Base-by-base conservation (phyloP, 2,888 invertebrate species). In the Erebia epiphron region DNA sequence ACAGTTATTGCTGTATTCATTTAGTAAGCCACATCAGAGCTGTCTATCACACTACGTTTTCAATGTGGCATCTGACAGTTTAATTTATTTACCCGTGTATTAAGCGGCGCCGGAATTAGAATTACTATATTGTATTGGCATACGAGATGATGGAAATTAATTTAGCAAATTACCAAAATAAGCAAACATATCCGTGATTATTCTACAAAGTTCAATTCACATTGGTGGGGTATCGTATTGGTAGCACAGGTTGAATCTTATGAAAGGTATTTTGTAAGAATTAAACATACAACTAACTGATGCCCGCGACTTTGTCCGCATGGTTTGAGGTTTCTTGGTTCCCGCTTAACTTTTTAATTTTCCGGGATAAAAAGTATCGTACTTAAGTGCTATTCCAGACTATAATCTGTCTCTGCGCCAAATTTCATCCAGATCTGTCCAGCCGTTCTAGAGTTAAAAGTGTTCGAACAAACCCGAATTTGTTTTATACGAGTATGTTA, bases 91-190 rank as follows among this genome's bases (percentile, higher is more conserved):
- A n/a, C 46, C 11, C 13, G 46, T 13, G 46, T 46, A n/a, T n/a
- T n/a, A 46, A 11, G 11, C 13, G 46, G 50, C 50, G n/a, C n/a
- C n/a, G n/a, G n/a, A n/a, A 50, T 50, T 50, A 50, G 50, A n/a
- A 4, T 50, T 14, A 50, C 14, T 14, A 50, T 14, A n/a, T 50
- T 50, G 50, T 50, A 50, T 50, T 50, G 50, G n/a, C 50, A n/a
- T 50, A 50, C 50, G n/a, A 46, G 46, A 50, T 14, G 50, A 14
- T 50, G 14, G 50, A 50, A 50, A 50, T 50, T 50, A 14, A 50
- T 50, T 50, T 50, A 50, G 50, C 50, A 50, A 50, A 50, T 50
- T n/a, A n/a, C 50, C 50, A 50, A 50, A 50, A 50, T n/a, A 14
- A n/a, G 7, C 14, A 50, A n/a, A n/a, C 50, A 50, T n/a, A n/a